A percentile compares a stretch with the other conserved stretches of the same genome.
phyloP scores from a whole-genome alignment of 2,888 invertebrate genomes.

The Sialis lutaria region DNA sequence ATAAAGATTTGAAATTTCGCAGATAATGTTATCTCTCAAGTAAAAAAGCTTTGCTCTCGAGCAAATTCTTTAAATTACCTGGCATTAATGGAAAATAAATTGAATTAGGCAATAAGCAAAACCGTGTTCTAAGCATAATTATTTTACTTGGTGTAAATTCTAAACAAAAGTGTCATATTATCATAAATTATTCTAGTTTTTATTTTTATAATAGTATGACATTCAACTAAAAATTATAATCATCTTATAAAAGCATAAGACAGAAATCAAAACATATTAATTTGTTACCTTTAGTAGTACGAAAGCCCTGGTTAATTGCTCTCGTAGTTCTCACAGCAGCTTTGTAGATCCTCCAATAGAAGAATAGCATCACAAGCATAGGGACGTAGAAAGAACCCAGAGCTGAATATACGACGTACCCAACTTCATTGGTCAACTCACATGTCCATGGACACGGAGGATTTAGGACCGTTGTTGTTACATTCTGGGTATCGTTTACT shows the following conservation, averaged over 20 bases:
- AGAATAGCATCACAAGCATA: conserved; percentile 95
- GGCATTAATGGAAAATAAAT: too few relatives aligned
- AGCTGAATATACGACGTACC: conserved; percentile 93
- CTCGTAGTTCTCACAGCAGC: conserved; percentile 86
- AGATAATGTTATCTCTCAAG: too few relatives aligned
- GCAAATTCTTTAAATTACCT: too few relatives aligned
- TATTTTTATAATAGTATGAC: too few relatives aligned
- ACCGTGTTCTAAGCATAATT: too few relatives aligned
- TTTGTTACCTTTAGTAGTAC: conserved; percentile 59
- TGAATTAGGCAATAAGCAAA: too few relatives aligned
- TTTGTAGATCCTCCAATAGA: conserved; percentile 92
- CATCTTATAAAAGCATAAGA: not conserved
- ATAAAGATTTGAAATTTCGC: too few relatives aligned
- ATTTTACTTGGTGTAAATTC: too few relatives aligned
- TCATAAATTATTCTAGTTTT: too few relatives aligned
- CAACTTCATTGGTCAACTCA: conserved; percentile 82
- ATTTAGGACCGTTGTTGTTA: conserved; percentile 14
- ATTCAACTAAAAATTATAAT: too few relatives aligned
- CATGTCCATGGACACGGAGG: conserved; percentile 71
- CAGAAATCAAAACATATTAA: conserved; percentile 8
- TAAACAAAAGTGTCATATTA: too few relatives aligned
- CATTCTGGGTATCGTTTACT: conserved; percentile 18
- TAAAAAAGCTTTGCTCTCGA: too few relatives aligned
- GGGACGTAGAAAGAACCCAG: conserved; percentile 97
- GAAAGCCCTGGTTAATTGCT: conserved; percentile 80